Evolutionary conservation across 23 tunicate species (phyloP).

Genomic region (Diplosoma virens): DNA sequence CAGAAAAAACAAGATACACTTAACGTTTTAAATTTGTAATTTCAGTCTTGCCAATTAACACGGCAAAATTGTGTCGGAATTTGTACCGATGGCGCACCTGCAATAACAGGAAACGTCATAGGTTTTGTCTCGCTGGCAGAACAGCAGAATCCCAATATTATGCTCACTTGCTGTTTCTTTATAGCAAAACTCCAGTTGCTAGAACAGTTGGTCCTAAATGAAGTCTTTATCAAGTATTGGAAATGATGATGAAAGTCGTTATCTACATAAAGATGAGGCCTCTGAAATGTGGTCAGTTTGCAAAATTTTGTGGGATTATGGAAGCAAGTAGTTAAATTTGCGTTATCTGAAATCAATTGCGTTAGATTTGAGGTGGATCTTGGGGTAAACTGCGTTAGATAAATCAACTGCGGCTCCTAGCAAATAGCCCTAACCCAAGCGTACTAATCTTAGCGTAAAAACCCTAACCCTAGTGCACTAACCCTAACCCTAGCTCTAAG

Average conservation of each 20-base stretch:
- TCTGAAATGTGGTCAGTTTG: too few species aligned
- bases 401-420: too few species aligned
- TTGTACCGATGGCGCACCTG: not conserved
- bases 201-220: not conserved
- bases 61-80: not conserved
- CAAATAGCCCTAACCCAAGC: too few species aligned
- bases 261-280: not conserved
- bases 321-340: too few species aligned
- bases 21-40: not conserved
- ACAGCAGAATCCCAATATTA: not conserved
- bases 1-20: not conserved
- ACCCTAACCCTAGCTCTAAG: too few species aligned
- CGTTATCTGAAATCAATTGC: too few species aligned
- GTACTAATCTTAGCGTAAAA: too few species aligned
- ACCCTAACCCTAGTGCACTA: too few species aligned
- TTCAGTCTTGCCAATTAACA: not conserved
- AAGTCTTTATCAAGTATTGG: not conserved
- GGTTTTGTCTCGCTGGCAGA: not conserved
- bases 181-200: not conserved
- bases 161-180: not conserved
- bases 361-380: too few species aligned
- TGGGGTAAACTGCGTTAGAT: too few species aligned
- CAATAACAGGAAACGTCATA: not conserved
- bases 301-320: not conserved
- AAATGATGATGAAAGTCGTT: too few species aligned